Percentiles rank a stretch among this genome's conserved stretches.
These are phyloP conservation scores for Pyrgus malvae DNA, from an alignment of 2,888 invertebrate genomes.

Conservation along the genomic window DNA sequence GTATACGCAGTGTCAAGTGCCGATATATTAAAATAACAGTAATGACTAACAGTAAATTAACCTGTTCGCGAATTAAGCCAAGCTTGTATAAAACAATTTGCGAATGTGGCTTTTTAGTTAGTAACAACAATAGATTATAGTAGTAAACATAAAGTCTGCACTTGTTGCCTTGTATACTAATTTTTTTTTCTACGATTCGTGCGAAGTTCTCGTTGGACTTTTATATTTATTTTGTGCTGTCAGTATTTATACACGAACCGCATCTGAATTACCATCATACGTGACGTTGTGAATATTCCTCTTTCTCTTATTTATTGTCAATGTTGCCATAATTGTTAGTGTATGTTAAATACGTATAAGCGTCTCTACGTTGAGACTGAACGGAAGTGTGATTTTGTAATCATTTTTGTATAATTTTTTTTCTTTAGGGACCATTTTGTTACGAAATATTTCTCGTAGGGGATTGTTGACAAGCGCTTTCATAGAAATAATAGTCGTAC, in stretches of 20 bases:
- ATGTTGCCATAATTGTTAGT: constrained; percentile 82
- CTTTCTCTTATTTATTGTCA: constrained; percentile 77
- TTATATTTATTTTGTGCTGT: constrained; percentile 69
- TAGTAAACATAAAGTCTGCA: constrained; percentile 80
- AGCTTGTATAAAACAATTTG: constrained; percentile 68
- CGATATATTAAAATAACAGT: constrained; percentile 57
- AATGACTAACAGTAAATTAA: constrained; percentile 71
- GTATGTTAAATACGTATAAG: constrained; percentile 78
- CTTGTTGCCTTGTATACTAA: constrained; percentile 80
- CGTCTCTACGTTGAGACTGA: constrained; percentile 61
- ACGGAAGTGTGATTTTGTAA: constrained; percentile 72
- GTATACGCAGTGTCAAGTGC: constrained; percentile 47
- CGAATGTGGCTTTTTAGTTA: constrained; percentile 75
- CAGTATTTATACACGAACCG: constrained; percentile 47
- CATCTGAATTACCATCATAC: constrained; percentile 9
- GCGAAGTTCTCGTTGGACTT: constrained; percentile 57
- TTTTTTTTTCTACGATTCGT: constrained; percentile 70
- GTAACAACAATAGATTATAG: constrained; percentile 67
- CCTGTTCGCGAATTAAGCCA: constrained; percentile 74
- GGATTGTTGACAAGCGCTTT: constrained; percentile 49
- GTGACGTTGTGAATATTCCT: constrained; percentile 67
- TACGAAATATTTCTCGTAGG: constrained; percentile 56
- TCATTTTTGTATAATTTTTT: constrained; percentile 67
- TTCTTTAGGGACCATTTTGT: constrained; percentile 79
- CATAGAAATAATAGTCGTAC: constrained; percentile 38